Evolutionary conservation across 1,140 invertebrate genomes (phyloP).

Genomic region (Tetramorium parvispinum): DNA sequence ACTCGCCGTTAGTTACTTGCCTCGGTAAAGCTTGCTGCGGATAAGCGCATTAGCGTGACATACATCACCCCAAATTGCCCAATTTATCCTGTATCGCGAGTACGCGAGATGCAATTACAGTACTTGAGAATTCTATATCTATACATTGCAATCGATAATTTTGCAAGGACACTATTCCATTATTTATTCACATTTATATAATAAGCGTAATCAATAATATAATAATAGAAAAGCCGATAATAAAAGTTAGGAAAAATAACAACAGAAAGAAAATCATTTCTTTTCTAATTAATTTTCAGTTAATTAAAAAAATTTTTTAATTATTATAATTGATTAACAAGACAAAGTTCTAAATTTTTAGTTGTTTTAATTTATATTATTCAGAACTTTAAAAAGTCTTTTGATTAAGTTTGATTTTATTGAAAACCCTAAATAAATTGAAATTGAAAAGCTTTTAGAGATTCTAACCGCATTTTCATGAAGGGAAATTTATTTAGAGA

Average conservation of each 20-base stretch:
- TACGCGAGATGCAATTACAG: background rate
- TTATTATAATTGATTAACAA: background rate
- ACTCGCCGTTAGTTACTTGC: slow-evolving; percentile 5
- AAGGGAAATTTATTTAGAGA: background rate
- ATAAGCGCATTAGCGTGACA: slow-evolving; percentile 35
- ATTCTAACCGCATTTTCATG: background rate
- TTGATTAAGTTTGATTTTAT: background rate
- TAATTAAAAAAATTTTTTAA: background rate
- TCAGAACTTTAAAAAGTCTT: background rate
- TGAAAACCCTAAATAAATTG: background rate
- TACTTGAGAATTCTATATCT: background rate
- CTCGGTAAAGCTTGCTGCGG: slow-evolving; percentile 8
- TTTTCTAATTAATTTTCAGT: background rate
- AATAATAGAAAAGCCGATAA: background rate
- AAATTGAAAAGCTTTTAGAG: slow-evolving; percentile 6
- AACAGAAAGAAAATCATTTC: background rate
- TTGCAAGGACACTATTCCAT: background rate
- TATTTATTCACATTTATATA: background rate
- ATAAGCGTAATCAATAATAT: background rate
- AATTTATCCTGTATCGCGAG: slow-evolving; percentile 14
- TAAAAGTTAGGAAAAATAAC: background rate
- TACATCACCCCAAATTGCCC: background rate
- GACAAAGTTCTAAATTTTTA: background rate
- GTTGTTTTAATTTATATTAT: background rate
- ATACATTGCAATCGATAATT: background rate